Conservation (phyloP, 1,140 invertebrate genomes). For the Brevipalpus yothersi region DNA sequence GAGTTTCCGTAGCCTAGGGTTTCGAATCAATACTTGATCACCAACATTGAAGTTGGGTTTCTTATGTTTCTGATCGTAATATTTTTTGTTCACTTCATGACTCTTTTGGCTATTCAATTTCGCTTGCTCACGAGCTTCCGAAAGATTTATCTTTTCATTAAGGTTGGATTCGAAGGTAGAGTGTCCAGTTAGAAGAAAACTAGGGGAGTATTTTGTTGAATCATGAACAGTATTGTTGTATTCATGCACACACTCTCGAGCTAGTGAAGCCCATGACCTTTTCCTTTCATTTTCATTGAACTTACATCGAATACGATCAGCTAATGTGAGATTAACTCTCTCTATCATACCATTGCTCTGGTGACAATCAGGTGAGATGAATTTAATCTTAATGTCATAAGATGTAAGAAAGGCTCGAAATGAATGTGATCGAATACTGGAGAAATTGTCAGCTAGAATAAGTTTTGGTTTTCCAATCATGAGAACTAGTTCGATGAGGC, state of each 20-base stretch:
- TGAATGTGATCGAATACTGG: slow-evolving; percentile 7
- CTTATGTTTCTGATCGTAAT: too few relatives aligned
- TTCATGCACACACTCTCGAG: slow-evolving; percentile 20
- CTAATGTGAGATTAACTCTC: slow-evolving; percentile 10
- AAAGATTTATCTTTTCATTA: too few relatives aligned
- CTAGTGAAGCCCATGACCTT: slow-evolving; percentile 22
- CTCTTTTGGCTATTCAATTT: too few relatives aligned
- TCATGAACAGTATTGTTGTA: slow-evolving; percentile 22
- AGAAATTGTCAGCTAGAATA: not conserved
- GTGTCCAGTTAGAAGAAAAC: slow-evolving; percentile 21
- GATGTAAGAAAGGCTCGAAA: not conserved
- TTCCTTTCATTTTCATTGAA: slow-evolving; percentile 16
- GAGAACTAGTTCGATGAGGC: slow-evolving; percentile 12
- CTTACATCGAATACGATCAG: not conserved
- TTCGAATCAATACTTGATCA: too few relatives aligned
- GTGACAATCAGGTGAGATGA: slow-evolving; percentile 5
- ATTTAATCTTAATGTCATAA: slow-evolving; percentile 2
- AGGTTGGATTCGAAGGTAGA: slow-evolving; percentile 12
- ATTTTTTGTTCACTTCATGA: too few relatives aligned
- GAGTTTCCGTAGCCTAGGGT: too few relatives aligned
- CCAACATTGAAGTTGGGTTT: too few relatives aligned
- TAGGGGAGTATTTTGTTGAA: slow-evolving; percentile 19
- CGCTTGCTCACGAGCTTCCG: too few relatives aligned
- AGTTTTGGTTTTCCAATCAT: slow-evolving; percentile 8
- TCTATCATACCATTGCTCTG: slow-evolving; percentile 13